Base-by-base conservation (phyloP, 2,888 invertebrate genomes). In the Nezara viridula region DNA sequence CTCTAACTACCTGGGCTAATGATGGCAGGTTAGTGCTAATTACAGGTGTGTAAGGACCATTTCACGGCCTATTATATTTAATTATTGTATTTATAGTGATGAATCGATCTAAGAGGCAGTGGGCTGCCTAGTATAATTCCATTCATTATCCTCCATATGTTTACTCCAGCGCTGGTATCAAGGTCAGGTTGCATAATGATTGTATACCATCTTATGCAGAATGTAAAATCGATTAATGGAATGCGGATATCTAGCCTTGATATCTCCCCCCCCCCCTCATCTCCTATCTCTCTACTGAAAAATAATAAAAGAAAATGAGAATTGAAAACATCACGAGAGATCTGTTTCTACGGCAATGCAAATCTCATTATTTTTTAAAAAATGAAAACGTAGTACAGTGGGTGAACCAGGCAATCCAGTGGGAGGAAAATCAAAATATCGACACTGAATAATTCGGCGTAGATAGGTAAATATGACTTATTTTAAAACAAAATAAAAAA, bases 201-300 rank as follows among this genome's bases (percentile, higher is more conserved):
- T 73, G 66, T 73, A 37, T 37, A 21, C 19, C 66, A 73, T 73
- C 66, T 73, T 73, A 37, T 73, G 66, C 66, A 73, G 66, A 73
- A 73, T 73, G 66, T 37, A 9, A 32, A 73, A 9, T 73, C 66
- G 66, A 73, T 73, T 37, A 37, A 21, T 19, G 66, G 66, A 73
- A 73, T 73, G 66, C 66, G 66, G 66, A 73, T 37, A 73, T 37
- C 37, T 19, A 73, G 66, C 66, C 66, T 73, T 73, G 66, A 21
- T 60, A 37, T 73, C 21, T 37, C 66, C 66, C 7, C 66, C 37
- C 21, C 66, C 66, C 66, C 7, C 66, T 73, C 21, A 5, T n/a
- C 0, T 27, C 5, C 10, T 9, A n/a, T n/a, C n/a, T 73, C 5
- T 73, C 32, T 44, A 44, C 44, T 44, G 44, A 5, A 3, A 27